Evolutionary conservation across 2,888 invertebrate species (phyloP).

Genomic region (Eledona agricola): DNA sequence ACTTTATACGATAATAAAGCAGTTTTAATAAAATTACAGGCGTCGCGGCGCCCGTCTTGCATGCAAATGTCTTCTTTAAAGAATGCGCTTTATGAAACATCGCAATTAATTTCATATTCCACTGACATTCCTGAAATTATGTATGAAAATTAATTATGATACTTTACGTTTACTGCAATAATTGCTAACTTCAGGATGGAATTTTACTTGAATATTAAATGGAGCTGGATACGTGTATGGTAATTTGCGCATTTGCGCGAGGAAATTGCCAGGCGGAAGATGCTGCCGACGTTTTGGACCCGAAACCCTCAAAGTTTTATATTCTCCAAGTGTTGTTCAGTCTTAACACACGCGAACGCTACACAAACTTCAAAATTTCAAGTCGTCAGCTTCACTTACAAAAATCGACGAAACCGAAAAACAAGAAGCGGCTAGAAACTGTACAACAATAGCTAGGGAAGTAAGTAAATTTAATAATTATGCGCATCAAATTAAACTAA

Average conservation of each 20-base stretch:
- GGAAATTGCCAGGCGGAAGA: conserved; percentile 18
- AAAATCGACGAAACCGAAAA: too few relatives aligned
- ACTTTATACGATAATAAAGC: conserved; percentile 49
- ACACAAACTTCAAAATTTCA: too few relatives aligned
- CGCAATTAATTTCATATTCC: conserved; percentile 54
- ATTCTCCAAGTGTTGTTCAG: too few relatives aligned
- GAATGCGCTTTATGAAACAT: conserved; percentile 47
- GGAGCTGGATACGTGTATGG: conserved; percentile 12
- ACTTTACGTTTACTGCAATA: conserved; percentile 44
- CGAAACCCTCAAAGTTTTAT: too few relatives aligned
- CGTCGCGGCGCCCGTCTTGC: conserved; percentile 52
- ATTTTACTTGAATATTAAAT: conserved; percentile 26
- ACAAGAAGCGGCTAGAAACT: too few relatives aligned
- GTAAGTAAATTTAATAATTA: too few relatives aligned
- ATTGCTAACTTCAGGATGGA: conserved; percentile 35
- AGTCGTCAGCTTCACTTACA: too few relatives aligned
- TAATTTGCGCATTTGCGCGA: conserved; percentile 4
- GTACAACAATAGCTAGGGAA: too few relatives aligned
- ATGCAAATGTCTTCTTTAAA: conserved; percentile 54
- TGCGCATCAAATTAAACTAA: too few relatives aligned
- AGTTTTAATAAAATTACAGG: conserved; percentile 55
- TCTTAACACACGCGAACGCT: too few relatives aligned
- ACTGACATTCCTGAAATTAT: conserved; percentile 50
- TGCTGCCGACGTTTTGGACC: too few relatives aligned
- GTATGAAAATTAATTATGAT: conserved; percentile 52